Evolutionary conservation across 2,797 vertebrate species (phyloP).

Genomic region (Helarctos malayanus): DNA sequence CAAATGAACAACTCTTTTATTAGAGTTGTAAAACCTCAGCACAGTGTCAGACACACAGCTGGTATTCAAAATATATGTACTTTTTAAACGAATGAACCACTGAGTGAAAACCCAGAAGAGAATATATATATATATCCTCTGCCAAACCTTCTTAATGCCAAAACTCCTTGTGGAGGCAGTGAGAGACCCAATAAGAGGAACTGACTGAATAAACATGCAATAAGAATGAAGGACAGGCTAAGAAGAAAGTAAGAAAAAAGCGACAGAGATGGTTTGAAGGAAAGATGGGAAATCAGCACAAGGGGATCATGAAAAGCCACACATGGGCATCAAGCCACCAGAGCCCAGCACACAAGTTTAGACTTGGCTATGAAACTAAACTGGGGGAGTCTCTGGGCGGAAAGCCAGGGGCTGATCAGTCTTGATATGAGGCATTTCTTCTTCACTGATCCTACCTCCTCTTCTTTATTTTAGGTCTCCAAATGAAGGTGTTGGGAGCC

Average conservation of each 20-base stretch:
- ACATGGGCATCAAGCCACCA: not conserved
- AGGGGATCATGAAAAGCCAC: not conserved
- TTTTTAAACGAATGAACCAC: not conserved
- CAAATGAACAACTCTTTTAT: not conserved
- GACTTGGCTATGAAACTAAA: not conserved
- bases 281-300: not conserved
- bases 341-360: not conserved
- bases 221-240: not conserved
- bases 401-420: not conserved
- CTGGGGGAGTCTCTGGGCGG: not conserved
- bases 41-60: not conserved
- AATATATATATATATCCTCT: not conserved
- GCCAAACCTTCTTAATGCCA: not conserved
- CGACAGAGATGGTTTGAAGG: not conserved
- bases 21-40: slow-evolving; percentile 12
- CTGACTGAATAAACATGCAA: slow-evolving; percentile 17
- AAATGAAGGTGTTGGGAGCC: not conserved
- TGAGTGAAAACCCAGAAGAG: not conserved
- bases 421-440: slow-evolving; percentile 27
- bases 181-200: slow-evolving; percentile 8
- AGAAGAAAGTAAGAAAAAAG: not conserved
- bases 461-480: not conserved
- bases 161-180: not conserved
- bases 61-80: not conserved
- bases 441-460: not conserved